A percentile compares a stretch with the other conserved stretches of the same genome.
phyloP scores from a whole-genome alignment of 2,888 invertebrate genomes.

The Dryobotodes eremita region DNA sequence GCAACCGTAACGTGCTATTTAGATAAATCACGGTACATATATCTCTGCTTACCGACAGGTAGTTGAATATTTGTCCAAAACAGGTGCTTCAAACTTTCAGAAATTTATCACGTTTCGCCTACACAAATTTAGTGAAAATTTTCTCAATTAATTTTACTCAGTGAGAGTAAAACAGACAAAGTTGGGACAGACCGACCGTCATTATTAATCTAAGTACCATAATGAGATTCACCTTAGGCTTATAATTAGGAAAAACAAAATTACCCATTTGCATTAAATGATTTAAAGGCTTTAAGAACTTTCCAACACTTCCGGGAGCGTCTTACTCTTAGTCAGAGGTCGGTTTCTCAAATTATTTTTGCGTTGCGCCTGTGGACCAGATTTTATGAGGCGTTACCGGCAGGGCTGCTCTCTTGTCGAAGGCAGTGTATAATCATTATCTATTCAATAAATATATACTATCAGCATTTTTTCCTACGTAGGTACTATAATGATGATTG shows the following conservation, averaged over 20 bases:
- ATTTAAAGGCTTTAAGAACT: slow-evolving; percentile 51
- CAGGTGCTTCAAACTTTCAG: slow-evolving; percentile 70
- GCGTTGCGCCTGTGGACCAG: not conserved
- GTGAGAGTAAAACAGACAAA: slow-evolving; percentile 75
- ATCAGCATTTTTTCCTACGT: not conserved
- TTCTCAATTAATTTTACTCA: slow-evolving; percentile 78
- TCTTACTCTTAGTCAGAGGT: not conserved
- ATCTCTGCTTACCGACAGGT: slow-evolving; percentile 47
- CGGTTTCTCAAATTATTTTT: not conserved
- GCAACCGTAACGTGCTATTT: slow-evolving; percentile 10
- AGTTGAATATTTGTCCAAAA: slow-evolving; percentile 67
- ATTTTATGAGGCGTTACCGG: not conserved
- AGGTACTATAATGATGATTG: no score
- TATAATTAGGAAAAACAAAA: slow-evolving; percentile 63
- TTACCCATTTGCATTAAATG: slow-evolving; percentile 59
- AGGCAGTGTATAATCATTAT: not conserved
- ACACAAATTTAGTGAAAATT: slow-evolving; percentile 76
- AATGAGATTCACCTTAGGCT: slow-evolving; percentile 72
- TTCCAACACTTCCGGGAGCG: slow-evolving; percentile 24
- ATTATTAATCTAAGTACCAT: slow-evolving; percentile 72
- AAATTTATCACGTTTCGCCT: slow-evolving; percentile 74
- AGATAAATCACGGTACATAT: slow-evolving; percentile 52
- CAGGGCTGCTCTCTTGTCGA: not conserved
- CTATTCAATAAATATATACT: not conserved
- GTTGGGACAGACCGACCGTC: slow-evolving; percentile 72